These are phyloP conservation scores for Ceyx margarethae DNA, from an alignment of 2,113 vertebrate genomes.

Conservation along the genomic window DNA sequence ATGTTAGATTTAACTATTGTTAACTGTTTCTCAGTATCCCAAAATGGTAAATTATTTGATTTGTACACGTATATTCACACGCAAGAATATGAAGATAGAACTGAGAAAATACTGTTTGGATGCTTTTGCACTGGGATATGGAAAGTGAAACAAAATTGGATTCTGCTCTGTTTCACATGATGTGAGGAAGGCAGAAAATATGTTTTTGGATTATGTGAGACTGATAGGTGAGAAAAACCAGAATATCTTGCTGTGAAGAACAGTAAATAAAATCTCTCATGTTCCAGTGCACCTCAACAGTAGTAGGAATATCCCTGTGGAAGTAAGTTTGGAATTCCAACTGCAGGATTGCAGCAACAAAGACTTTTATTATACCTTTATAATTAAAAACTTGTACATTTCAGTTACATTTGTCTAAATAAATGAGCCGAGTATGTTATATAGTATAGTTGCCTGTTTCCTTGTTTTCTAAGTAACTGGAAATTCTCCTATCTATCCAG, in stretches of 20 bases:
- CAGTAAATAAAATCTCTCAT: neutral
- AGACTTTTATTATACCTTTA: neutral
- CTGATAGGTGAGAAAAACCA: neutral
- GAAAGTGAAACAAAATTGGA: neutral
- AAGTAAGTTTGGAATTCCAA: neutral
- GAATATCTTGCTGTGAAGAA: neutral
- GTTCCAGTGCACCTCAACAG: neutral
- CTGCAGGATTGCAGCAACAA: neutral
- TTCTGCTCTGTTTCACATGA: neutral
- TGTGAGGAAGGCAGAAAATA: neutral
- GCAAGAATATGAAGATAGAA: neutral
- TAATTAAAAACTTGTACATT: neutral
- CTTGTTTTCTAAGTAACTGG: neutral
- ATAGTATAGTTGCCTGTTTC: neutral
- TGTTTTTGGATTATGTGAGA: neutral
- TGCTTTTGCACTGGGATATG: neutral
- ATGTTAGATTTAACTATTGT: neutral
- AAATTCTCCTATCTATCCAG: neutral
- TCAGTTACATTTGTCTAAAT: slow-evolving; percentile 18
- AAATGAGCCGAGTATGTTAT: neutral
- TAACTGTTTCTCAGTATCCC: neutral
- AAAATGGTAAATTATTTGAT: neutral
- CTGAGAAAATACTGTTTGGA: neutral
- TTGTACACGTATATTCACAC: neutral
- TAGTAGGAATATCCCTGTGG: neutral